Evolutionary conservation across 2,888 invertebrate species (phyloP).

Genomic region (Thecocarcelia acutangulata): DNA sequence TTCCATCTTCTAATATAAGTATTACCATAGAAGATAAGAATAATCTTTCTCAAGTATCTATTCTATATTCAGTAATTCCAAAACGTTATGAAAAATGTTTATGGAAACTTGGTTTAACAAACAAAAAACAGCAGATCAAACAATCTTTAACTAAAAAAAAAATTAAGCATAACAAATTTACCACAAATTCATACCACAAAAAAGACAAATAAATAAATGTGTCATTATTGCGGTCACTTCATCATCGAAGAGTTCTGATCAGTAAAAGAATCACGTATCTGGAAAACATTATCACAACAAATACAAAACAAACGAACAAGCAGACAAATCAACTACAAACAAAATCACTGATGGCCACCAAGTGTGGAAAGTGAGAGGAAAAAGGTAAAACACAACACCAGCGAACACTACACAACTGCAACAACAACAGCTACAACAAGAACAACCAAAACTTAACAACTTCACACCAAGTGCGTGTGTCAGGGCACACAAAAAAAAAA

Average conservation of each 20-base stretch:
- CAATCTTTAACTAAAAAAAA: slow-evolving; percentile 21
- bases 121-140: neutral
- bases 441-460: slow-evolving; percentile 48
- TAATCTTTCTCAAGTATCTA: too few species aligned
- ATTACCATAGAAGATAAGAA: too few species aligned
- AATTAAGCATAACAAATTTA: slow-evolving; percentile 59
- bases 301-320: slow-evolving; percentile 38
- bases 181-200: slow-evolving; percentile 24
- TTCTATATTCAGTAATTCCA: neutral
- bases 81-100: neutral
- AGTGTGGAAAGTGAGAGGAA: slow-evolving; percentile 48
- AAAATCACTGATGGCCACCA: slow-evolving; percentile 9
- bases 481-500: slow-evolving; percentile 31
- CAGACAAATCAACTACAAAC: slow-evolving; percentile 38
- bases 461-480: slow-evolving; percentile 62
- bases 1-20: too few species aligned
- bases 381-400: slow-evolving; percentile 41
- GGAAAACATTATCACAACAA: slow-evolving; percentile 65
- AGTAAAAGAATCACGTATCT: slow-evolving; percentile 63
- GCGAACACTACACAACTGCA: slow-evolving; percentile 29
- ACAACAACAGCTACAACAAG: slow-evolving; percentile 20
- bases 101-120: neutral
- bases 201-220: slow-evolving; percentile 17
- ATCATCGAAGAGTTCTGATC: slow-evolving; percentile 47
- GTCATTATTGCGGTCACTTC: slow-evolving; percentile 31